Evolutionary conservation across 92 coral and sea anemone genomes (phyloP).

Genomic region (Epizoanthus fatuus): DNA sequence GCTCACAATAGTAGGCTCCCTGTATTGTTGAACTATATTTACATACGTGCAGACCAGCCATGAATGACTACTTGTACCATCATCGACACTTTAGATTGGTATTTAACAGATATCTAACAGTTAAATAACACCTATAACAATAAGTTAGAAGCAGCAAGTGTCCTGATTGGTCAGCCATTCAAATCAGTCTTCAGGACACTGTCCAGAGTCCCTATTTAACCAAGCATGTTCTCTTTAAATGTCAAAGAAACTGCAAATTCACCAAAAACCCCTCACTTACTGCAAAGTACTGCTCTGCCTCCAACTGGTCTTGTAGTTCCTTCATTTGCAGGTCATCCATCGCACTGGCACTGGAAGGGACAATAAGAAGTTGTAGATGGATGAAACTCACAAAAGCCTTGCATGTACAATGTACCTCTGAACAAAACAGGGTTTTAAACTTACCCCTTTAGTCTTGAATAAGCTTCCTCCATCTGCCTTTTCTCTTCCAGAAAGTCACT

Average conservation of each 20-base stretch:
- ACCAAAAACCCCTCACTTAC: slow-evolving; percentile 60
- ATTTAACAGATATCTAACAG: no score
- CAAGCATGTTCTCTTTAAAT: background rate
- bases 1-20: no score
- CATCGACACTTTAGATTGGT: no score
- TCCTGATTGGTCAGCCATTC: background rate
- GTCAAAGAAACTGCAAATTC: background rate
- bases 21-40: no score
- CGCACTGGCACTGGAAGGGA: slow-evolving; percentile 87
- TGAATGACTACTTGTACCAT: no score
- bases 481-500: slow-evolving; percentile 90
- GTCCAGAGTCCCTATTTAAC: background rate
- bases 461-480: slow-evolving; percentile 93
- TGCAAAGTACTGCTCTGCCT: slow-evolving; percentile 98
- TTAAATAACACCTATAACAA: no score
- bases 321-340: slow-evolving; percentile 99
- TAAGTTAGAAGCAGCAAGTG: background rate
- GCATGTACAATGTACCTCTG: no score
- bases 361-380: background rate
- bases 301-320: slow-evolving; percentile 97
- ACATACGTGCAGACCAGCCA: no score
- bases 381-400: background rate
- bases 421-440: background rate
- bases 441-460: slow-evolving; percentile 92
- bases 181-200: background rate